These are phyloP conservation scores for Falco cherrug DNA, from an alignment of 2,797 vertebrate species.

Conservation along the genomic window DNA sequence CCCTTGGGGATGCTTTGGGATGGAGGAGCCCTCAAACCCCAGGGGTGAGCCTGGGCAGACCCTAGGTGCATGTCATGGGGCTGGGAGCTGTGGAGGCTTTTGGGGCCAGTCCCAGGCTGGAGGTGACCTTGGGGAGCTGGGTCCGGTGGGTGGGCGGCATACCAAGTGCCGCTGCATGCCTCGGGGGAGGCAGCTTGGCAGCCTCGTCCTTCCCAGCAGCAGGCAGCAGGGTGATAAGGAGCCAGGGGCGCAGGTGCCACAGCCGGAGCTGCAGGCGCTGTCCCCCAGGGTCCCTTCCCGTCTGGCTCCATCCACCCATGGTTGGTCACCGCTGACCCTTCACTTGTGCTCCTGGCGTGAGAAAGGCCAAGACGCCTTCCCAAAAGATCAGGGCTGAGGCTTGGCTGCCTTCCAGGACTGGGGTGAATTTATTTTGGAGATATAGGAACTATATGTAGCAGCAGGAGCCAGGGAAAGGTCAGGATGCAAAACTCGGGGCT, in stretches of 20 bases:
- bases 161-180: neutral
- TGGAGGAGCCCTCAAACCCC: neutral
- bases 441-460: conserved; percentile 14
- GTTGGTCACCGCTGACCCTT: fast-evolving
- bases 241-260: fast-evolving
- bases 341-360: neutral
- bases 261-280: fast-evolving
- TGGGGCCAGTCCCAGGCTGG: neutral
- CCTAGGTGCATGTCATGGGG: neutral
- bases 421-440: conserved; percentile 4
- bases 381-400: neutral
- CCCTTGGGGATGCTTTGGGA: neutral
- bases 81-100: neutral
- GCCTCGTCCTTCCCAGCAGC: neutral
- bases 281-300: neutral
- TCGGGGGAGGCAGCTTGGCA: neutral
- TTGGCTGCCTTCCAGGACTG: neutral
- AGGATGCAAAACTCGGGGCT: neutral
- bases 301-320: neutral
- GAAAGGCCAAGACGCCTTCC: neutral
- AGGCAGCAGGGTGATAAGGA: neutral
- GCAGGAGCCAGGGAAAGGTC: conserved; percentile 3
- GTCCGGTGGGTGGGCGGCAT: neutral
- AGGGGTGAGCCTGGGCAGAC: neutral
- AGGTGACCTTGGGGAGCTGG: conserved; percentile 39